These are phyloP conservation scores for Stichodactyla mertensii DNA, from an alignment of 64 coral and sea anemone genomes.

Conservation along the genomic window DNA sequence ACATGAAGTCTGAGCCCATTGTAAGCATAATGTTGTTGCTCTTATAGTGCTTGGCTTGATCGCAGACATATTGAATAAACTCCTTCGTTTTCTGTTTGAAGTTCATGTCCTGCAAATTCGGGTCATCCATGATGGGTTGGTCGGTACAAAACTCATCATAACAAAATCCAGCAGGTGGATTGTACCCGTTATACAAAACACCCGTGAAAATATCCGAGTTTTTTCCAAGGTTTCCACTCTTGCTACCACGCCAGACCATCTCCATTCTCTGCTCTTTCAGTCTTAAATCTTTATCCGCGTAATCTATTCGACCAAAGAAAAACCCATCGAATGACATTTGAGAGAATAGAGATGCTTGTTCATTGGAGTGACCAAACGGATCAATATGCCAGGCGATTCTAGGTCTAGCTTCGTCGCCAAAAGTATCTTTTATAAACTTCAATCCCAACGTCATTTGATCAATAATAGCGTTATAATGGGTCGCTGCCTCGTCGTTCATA, in stretches of 20 bases:
- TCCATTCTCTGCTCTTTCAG: constrained; percentile 49
- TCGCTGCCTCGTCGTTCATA: constrained; percentile 61
- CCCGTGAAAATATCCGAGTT: constrained; percentile 61
- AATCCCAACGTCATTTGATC: constrained; percentile 66
- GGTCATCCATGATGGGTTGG: constrained; percentile 21
- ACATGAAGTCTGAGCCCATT: constrained; percentile 69
- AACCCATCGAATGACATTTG: constrained; percentile 74
- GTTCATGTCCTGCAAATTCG: constrained; percentile 27
- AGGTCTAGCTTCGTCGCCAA: constrained; percentile 49
- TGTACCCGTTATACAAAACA: constrained; percentile 49
- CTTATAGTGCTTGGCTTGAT: constrained; percentile 45
- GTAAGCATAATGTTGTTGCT: constrained; percentile 52
- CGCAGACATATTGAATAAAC: constrained; percentile 21
- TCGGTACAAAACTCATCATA: constrained; percentile 56
- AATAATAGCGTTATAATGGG: constrained; percentile 66
- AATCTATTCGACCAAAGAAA: constrained; percentile 63
- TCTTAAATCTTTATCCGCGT: constrained; percentile 31
- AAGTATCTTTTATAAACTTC: constrained; percentile 53
- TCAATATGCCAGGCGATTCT: constrained; percentile 66
- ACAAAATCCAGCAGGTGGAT: constrained; percentile 48
- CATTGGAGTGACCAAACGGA: constrained; percentile 61
- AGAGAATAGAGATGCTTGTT: constrained; percentile 60
- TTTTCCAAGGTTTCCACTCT: constrained; percentile 35
- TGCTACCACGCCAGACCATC: constrained; percentile 57
- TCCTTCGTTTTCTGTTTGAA: constrained; percentile 29